These are phyloP conservation scores for Halotydeus destructor DNA, from an alignment of 1,140 invertebrate genomes.

Conservation along the genomic window DNA sequence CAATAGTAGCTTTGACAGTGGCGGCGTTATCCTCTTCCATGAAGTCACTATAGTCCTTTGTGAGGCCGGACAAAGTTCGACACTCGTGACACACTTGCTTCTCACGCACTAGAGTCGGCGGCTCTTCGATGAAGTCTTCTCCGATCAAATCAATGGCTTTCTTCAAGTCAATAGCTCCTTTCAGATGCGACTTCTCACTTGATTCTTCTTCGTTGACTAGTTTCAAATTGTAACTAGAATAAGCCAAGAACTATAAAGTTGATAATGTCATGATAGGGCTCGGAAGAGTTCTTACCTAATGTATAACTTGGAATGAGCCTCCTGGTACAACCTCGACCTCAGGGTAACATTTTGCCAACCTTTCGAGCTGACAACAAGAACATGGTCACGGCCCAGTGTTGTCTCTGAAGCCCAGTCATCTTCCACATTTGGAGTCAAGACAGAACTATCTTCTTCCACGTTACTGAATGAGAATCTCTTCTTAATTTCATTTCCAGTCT, in stretches of 20 bases:
- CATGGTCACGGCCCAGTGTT: conserved; percentile 9
- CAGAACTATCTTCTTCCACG: background rate
- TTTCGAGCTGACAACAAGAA: background rate
- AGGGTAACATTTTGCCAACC: conserved; percentile 16
- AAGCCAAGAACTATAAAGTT: background rate
- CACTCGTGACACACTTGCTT: conserved; percentile 10
- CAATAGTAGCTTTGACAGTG: conserved; percentile 5
- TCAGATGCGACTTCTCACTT: background rate
- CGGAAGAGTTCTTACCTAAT: conserved; percentile 3
- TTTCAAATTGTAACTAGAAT: background rate
- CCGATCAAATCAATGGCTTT: conserved; percentile 5
- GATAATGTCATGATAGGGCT: background rate
- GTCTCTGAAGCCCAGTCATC: conserved; percentile 7
- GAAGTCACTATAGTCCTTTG: conserved; percentile 1
- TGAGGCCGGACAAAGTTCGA: conserved; percentile 2
- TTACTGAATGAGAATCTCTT: background rate
- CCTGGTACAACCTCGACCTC: conserved; percentile 7
- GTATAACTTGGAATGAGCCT: conserved; percentile 12
- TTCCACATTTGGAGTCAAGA: conserved; percentile 3
- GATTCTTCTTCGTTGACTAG: background rate
- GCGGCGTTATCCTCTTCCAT: conserved; percentile 9
- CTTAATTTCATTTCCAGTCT: background rate
- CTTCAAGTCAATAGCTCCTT: background rate
- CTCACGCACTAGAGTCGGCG: conserved; percentile 2
- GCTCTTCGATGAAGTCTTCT: conserved; percentile 6